Base-by-base conservation (phyloP, 2,113 vertebrate genomes). In the Carassius carassius region DNA sequence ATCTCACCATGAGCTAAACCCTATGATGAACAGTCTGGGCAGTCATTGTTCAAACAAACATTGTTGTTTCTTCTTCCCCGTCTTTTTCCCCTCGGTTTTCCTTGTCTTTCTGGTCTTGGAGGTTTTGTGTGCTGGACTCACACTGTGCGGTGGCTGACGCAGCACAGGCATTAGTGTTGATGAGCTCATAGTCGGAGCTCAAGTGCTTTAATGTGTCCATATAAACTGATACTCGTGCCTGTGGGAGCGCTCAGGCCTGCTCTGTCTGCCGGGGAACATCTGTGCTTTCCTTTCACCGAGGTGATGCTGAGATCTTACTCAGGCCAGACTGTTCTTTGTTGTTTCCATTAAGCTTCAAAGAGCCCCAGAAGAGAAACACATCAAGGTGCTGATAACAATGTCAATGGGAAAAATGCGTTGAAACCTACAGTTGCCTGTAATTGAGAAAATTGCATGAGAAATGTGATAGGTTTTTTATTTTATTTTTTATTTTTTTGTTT, bases 1-100 rank as follows among this genome's bases (percentile, higher is more conserved):
- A 90, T 93, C 86, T 92, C 89, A 89, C 85, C 82, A 90, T 90
- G 90, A 88, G 91, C 90, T 91, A 86, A 90, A 89, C 91, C 90
- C 87, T 88, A 90, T 91, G 88, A 76, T 86, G 86, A 90, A 90
- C 78, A 74, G 82, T 85, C 80, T 78, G 60, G 79, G 77, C 88
- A 79, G 80, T 76, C 81, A 84, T 78, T 81, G 87, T 82, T 88
- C 85, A 90, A 88, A 88, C 85, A 90, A 85, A 85, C 78, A 60
- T 81, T 86, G 77, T 76, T 82, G 62, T 82, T 85, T 83, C 82
- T 84, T 72, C 67, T 67, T 67, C 65, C 32, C 44, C 44, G 41
- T 47, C 44, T 47, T 47, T 47, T 47, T 47, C 44, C 44, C 51
- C 23, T 49, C n/a, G 29, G 16, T 63, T 79, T 44, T 79, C 21